phyloP scores from a whole-genome alignment of 2,113 vertebrate genomes.

The Taxidea taxus region DNA sequence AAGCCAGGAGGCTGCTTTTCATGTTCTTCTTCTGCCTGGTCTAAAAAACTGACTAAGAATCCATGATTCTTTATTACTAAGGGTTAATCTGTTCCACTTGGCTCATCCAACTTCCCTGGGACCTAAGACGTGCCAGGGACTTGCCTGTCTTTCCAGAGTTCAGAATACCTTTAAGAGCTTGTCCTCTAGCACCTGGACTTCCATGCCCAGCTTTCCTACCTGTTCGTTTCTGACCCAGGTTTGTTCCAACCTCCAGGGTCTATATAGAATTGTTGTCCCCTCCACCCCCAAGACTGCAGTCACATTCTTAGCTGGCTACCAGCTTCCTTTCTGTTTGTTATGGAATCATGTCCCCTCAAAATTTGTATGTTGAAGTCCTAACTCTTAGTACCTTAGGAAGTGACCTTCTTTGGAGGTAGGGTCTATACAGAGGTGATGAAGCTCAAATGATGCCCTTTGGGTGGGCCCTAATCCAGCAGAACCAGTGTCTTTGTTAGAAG shows the following conservation, averaged over 20 bases:
- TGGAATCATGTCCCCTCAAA: neutral
- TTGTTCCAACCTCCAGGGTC: neutral
- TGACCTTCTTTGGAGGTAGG: neutral
- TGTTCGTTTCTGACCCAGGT: neutral
- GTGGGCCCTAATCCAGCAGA: neutral
- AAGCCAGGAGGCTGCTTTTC: neutral
- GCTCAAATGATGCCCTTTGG: neutral
- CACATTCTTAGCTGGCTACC: neutral
- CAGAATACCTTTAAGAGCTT: neutral
- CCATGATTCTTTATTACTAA: neutral
- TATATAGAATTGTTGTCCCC: neutral
- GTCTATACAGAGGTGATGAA: neutral
- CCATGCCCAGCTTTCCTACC: neutral
- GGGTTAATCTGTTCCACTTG: neutral
- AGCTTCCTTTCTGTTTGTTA: neutral
- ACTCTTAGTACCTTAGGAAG: neutral
- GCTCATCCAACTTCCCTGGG: neutral
- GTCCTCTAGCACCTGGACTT: neutral
- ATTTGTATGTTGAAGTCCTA: neutral
- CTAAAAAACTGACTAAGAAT: neutral
- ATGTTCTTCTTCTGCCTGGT: neutral
- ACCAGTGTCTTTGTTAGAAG: neutral
- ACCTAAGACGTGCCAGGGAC: neutral
- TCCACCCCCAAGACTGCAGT: neutral
- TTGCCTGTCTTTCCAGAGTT: neutral